Base-by-base conservation (phyloP, 1,140 invertebrate species). In the Cydia splendana region DNA sequence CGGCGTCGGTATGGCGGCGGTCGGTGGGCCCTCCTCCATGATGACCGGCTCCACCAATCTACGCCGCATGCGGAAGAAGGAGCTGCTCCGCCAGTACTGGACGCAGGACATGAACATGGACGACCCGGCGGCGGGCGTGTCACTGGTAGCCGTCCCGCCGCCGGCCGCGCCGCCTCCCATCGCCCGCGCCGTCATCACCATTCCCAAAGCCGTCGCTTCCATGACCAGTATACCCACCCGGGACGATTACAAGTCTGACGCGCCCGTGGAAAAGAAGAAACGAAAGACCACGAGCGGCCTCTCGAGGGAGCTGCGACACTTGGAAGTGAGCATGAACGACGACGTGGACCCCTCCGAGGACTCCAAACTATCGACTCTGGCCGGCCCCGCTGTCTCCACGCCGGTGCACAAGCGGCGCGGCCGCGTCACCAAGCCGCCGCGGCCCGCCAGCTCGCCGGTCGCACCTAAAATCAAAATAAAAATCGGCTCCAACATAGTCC, bases 11-110 rank as follows among this genome's bases (percentile, higher is more conserved):
- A 80, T 85, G 6, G 85, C 89, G 38, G 80, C 77, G n/a, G 74
- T 77, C 38, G 84, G 81, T 51, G 84, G 85, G n/a, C 82, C 88
- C 5, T 86, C 83, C 15, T 84, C 87, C 9, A 89, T 88, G 82
- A 83, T 88, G 81, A 93, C 94, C 0, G 95, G 95, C 1, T 96
- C 96, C 0, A 96, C 96, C 0, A 97, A 96, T 87, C 94, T 97
- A 9, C 92, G 97, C 67, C 94, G 97, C 34, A 98, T 98, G 97
- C 94, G 97, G 4, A 98, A 98, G 91, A 98, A 98, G 84, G 97
- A 98, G 88, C 86, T 98, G 12, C 89, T 98, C 13, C 94, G 97
- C 13, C 91, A 91, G 84, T 98, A 98, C 86, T 97, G 97, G 90
- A 97, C 96, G 1, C 96, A 98, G 87, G 96, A 97, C 83, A 97